Evolutionary conservation across 2,797 vertebrate genomes (phyloP).

Genomic region (Thunnus albacares): DNA sequence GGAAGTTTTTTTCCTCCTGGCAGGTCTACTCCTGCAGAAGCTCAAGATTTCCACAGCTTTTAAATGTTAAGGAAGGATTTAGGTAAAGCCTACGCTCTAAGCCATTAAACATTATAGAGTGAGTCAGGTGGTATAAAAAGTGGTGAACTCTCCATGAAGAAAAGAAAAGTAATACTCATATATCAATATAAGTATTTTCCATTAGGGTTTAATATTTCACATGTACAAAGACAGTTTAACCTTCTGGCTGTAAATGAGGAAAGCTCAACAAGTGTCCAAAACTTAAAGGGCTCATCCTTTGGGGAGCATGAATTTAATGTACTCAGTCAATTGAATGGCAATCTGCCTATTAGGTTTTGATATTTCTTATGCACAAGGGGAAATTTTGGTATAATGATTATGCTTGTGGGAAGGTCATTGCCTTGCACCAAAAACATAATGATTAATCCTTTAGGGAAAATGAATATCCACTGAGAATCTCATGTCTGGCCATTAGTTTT

Average conservation of each 20-base stretch:
- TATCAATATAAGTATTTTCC: neutral
- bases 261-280: neutral
- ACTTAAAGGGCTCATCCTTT: neutral
- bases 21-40: slow-evolving; percentile 33
- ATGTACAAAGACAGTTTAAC: neutral
- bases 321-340: neutral
- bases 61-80: slow-evolving; percentile 52
- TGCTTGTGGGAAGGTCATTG: neutral
- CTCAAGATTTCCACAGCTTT: slow-evolving; percentile 46
- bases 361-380: neutral
- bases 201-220: neutral
- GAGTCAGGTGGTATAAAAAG: slow-evolving; percentile 18
- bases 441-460: neutral
- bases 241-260: neutral
- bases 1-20: slow-evolving; percentile 30
- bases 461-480: neutral
- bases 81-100: slow-evolving; percentile 24
- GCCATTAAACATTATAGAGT: slow-evolving; percentile 34
- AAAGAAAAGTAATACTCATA: slow-evolving; percentile 3
- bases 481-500: neutral
- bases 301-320: neutral
- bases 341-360: no score
- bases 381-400: neutral
- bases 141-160: slow-evolving; percentile 6
- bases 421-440: neutral